These are phyloP conservation scores for Nasonia longicornis DNA, from an alignment of 1,140 invertebrate species.

Conservation along the genomic window DNA sequence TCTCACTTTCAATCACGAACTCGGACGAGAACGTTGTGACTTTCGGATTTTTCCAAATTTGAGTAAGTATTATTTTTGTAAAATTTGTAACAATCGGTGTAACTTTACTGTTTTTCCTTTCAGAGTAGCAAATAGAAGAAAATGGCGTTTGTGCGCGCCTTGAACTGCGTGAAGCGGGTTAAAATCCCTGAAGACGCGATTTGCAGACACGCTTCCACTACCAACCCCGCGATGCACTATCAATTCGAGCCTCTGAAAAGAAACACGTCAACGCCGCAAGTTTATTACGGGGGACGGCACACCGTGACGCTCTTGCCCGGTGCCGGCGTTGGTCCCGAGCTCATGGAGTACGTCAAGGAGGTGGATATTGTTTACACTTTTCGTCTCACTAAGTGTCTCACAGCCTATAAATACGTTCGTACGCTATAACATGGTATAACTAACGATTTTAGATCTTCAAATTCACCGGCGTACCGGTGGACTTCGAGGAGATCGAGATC, in stretches of 20 bases:
- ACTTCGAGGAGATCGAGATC: constrained; percentile 95
- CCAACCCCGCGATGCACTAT: background rate
- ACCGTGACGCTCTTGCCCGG: constrained; percentile 94
- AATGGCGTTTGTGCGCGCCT: no score
- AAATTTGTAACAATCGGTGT: no score
- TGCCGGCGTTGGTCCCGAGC: constrained; percentile 94
- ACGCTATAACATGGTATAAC: background rate
- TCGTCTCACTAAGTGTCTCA: no score
- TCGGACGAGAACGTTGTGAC: no score
- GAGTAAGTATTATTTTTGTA: no score
- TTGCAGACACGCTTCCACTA: background rate
- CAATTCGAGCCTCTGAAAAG: background rate
- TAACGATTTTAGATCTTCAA: constrained; percentile 67
- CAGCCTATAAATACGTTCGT: background rate
- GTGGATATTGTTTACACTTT: constrained; percentile 54
- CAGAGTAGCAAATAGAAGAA: background rate
- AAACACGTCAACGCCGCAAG: constrained; percentile 77
- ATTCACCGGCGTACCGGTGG: constrained; percentile 92
- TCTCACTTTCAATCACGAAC: background rate
- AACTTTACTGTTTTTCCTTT: no score
- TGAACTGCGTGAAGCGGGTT: no score
- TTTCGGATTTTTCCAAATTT: background rate
- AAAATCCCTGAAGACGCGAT: no score
- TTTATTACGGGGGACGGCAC: constrained; percentile 93
- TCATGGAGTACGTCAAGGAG: constrained; percentile 91